Percentiles rank a stretch among this genome's conserved stretches.
These are phyloP conservation scores for Sebastiscus tertius DNA, from an alignment of 2,797 vertebrate species.

Conservation along the genomic window DNA sequence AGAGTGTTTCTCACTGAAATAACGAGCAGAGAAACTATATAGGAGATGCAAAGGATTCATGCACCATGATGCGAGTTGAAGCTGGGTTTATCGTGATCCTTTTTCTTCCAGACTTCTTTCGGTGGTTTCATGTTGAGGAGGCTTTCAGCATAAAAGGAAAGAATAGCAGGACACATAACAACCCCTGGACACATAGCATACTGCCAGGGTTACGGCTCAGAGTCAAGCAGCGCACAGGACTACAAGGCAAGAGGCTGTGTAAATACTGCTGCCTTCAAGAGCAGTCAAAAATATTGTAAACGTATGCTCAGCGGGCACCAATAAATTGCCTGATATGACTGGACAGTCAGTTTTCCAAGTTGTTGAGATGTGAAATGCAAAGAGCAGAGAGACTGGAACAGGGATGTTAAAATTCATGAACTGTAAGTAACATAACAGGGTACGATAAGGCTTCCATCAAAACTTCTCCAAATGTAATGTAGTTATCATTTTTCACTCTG, in stretches of 20 bases:
- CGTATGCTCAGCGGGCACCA: background rate
- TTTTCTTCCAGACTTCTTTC: background rate
- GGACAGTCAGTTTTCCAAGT: conserved; percentile 13
- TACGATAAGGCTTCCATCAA: background rate
- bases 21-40: background rate
- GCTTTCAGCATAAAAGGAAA: background rate
- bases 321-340: conserved; percentile 3
- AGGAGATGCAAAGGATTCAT: background rate
- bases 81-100: background rate
- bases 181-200: background rate
- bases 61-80: background rate
- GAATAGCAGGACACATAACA: background rate
- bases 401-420: background rate
- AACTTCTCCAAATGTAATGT: background rate
- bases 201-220: background rate
- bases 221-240: background rate
- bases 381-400: background rate
- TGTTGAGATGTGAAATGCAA: conserved; percentile 14
- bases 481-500: background rate
- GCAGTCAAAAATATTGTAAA: conserved; percentile 8
- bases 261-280: background rate
- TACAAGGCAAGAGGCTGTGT: background rate
- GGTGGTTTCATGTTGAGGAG: background rate
- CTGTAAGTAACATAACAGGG: background rate
- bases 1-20: background rate